A percentile compares a stretch with the other conserved stretches of the same genome.
These are phyloP conservation scores for Syrista parreyssii DNA, from an alignment of 2,888 invertebrate genomes.

Conservation along the genomic window DNA sequence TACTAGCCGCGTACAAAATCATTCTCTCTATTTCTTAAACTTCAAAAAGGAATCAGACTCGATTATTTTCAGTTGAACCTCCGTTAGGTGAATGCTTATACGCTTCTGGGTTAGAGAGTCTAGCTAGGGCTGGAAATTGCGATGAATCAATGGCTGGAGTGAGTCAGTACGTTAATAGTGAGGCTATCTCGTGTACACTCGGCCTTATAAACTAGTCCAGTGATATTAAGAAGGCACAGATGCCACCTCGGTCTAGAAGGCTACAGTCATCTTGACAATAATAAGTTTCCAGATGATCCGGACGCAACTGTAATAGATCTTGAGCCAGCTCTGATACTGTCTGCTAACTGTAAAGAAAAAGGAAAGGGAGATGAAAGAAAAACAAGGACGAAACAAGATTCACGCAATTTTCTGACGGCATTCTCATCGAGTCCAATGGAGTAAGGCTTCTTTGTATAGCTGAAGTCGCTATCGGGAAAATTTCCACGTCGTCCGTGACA, in stretches of 20 bases:
- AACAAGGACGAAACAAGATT: not conserved
- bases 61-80: not conserved
- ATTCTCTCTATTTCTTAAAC: not conserved
- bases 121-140: not conserved
- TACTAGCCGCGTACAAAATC: not conserved
- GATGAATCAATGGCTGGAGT: not conserved
- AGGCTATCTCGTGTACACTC: not conserved
- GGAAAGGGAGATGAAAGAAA: not conserved
- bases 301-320: not conserved
- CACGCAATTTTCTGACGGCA: not conserved
- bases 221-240: not conserved
- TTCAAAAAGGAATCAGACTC: not conserved
- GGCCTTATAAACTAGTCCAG: not conserved
- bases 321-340: not conserved
- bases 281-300: not conserved
- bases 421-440: not conserved
- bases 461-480: not conserved
- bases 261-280: not conserved
- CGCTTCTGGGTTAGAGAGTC: not conserved
- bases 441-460: not conserved
- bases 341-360: not conserved
- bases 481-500: not conserved
- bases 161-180: not conserved
- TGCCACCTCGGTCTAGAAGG: not conserved
- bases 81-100: not conserved